Base-by-base conservation (phyloP, 2,113 vertebrate species). In the Triplophysa siluroides region DNA sequence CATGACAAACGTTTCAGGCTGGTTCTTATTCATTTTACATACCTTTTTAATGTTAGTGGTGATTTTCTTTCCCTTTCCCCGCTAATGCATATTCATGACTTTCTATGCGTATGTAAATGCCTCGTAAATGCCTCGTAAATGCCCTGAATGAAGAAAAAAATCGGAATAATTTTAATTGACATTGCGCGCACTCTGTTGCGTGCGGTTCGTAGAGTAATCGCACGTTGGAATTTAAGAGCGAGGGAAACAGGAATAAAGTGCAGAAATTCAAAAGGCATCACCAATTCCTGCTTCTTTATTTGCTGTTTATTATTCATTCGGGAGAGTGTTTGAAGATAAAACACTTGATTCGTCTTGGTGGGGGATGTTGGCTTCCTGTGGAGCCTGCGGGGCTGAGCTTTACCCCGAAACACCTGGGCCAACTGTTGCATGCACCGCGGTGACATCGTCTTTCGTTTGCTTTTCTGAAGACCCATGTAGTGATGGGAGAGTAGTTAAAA, bases 281-380 rank as follows among this genome's bases (percentile, higher is more conserved):
- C 18, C 82, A 56, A 76, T 63, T 38, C 29, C 47, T 74, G 82
- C n/a, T 79, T 29, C 81, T 85, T 88, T 78, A 85, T 82, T 85
- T 82, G 45, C 79, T 66, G 38, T 60, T 86, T 61, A 79, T 69
- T 76, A 81, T 84, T 78, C 65, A 76, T 66, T 12, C 23, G 81
- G 70, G 70, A 78, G 66, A 82, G 58, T 73, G 74, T 26, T 80
- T 80, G 47, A 62, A 90, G 86, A 86, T 89, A 88, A 88, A 89
- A 90, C 78, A 72, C 72, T 88, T 85, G 26, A 90, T 87, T 88
- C 85, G 84, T 85, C 85, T 88, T 85, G 83, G 84, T 78, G 76
- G 86, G 88, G 86, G 79, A 38, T 84, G n/a, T 9, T 63, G 72
- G 72, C 69, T 65, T 64, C 71, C 68, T 19, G 2, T 79, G 68